Evolutionary conservation across 2,888 invertebrate species (phyloP).

Genomic region (Drosophila tanythrix): DNA sequence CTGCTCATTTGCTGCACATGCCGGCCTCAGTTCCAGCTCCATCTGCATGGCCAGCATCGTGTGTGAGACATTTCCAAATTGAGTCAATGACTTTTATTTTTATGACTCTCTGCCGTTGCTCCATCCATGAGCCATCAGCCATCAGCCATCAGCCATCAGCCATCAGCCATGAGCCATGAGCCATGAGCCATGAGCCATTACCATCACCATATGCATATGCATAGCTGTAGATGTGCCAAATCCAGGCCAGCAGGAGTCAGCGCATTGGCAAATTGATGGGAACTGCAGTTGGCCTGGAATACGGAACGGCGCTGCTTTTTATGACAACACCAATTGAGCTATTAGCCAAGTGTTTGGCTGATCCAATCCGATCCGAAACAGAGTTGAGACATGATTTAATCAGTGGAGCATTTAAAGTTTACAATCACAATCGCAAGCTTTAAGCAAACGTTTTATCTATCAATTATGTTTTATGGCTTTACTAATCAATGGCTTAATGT

Average conservation of each 20-base stretch:
- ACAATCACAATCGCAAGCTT: background rate
- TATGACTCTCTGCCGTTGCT: constrained; percentile 45
- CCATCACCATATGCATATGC: background rate
- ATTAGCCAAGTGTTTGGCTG: constrained; percentile 55
- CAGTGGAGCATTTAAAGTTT: background rate
- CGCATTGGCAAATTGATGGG: constrained; percentile 40
- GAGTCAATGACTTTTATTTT: constrained; percentile 81
- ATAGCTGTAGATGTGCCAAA: constrained; percentile 29
- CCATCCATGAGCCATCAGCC: constrained; percentile 10
- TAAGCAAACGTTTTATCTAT: constrained; percentile 1
- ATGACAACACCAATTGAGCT: constrained; percentile 70
- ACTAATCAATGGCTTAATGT: background rate
- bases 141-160: constrained; percentile 5
- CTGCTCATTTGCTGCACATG: background rate
- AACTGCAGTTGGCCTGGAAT: constrained; percentile 20
- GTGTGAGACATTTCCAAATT: constrained; percentile 76
- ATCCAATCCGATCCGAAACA: constrained; percentile 11
- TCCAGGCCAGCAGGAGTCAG: constrained; percentile 43
- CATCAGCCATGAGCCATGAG: constrained; percentile 5
- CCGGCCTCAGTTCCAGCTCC: constrained; percentile 13
- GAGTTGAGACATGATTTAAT: constrained; percentile 8
- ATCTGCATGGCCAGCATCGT: constrained; percentile 34
- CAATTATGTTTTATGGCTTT: background rate
- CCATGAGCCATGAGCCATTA: constrained; percentile 11
- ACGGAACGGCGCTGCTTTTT: constrained; percentile 53